Base-by-base conservation (phyloP, 2,113 vertebrate genomes). In the Philantomba maxwellii region DNA sequence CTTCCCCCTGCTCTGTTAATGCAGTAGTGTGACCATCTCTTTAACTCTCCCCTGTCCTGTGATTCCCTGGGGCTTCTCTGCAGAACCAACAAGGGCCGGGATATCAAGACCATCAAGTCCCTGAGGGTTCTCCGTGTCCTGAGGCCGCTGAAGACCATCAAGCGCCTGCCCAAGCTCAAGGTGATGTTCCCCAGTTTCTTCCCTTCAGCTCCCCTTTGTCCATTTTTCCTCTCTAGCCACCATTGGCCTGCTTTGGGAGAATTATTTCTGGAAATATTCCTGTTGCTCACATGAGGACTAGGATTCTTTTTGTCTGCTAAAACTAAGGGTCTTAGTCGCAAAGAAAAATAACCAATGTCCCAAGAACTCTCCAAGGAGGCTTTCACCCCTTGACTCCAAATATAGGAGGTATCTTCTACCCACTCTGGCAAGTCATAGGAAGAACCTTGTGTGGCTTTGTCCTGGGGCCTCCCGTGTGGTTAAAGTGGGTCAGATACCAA, bases 61-160 rank as follows among this genome's bases (percentile, higher is more conserved):
- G 82, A 64, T 60, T n/a, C 97, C 97, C 95, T 94, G 96, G 96
- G 91, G 95, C 1, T 0, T 83, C 73, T 98, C 96, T 49, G 60
- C 98, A 99, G 99, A 98, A 99, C 99, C 96, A 99, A 99, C 98
- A 99, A 99, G 98, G 99, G 99, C 8, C 98, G 99, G 39, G 99
- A 99, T 98, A 99, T 99, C 97, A 99, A 99, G 98, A 99, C 99
- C 83, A 99, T 99, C 98, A 99, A 99, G 98, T 99, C 99, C 87
- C 98, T 99, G 45, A 99, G 99, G 93, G 99, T 99, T 53, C 98
- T 99, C 15, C 99, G 99, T 25, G 99, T 99, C 80, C 99, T 99
- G 95, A 98, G 99, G 94, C 99, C 99, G 0, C 98, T 99, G 97
- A 99, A 99, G 98, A 99, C 99, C 85, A 99, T 99, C 98, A 99